phyloP scores from a whole-genome alignment of 2,888 invertebrate genomes.

The Myopa tessellatipennis region DNA sequence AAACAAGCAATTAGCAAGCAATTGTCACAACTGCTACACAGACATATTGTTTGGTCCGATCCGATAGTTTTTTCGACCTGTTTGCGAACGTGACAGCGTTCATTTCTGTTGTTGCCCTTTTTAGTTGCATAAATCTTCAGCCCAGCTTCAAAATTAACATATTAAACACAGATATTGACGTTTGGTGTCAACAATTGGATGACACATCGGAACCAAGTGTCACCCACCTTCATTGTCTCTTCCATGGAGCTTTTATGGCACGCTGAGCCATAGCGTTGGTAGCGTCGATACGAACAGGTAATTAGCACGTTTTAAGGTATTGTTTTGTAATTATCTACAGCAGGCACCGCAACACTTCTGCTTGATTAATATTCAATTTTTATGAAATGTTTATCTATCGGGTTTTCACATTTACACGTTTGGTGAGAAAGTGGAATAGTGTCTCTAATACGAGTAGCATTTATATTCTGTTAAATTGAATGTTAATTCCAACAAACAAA shows the following conservation, averaged over 20 bases:
- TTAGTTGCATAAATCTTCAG: not conserved
- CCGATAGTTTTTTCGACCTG: not conserved
- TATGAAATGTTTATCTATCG: too few relatives aligned
- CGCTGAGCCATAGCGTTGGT: too few relatives aligned
- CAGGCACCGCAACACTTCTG: too few relatives aligned
- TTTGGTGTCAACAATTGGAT: not conserved
- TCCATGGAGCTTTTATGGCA: not conserved
- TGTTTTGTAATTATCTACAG: too few relatives aligned
- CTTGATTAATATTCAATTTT: too few relatives aligned
- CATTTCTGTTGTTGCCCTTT: not conserved
- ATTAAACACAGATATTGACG: conserved; percentile 9
- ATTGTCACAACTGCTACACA: conserved; percentile 23
- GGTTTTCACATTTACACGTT: too few relatives aligned
- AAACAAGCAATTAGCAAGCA: conserved; percentile 39
- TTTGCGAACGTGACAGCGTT: conserved; percentile 15
- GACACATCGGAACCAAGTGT: not conserved
- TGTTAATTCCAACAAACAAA: too few relatives aligned
- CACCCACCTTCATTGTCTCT: not conserved
- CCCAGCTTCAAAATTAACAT: conserved; percentile 34
- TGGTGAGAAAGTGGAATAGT: too few relatives aligned
- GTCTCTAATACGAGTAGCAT: too few relatives aligned
- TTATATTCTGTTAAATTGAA: too few relatives aligned
- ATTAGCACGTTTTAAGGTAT: not conserved
- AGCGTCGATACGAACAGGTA: not conserved
- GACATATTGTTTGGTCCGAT: conserved; percentile 19